These are phyloP conservation scores for Tipula vernalis DNA, from an alignment of 2,888 invertebrate genomes.

Conservation along the genomic window DNA sequence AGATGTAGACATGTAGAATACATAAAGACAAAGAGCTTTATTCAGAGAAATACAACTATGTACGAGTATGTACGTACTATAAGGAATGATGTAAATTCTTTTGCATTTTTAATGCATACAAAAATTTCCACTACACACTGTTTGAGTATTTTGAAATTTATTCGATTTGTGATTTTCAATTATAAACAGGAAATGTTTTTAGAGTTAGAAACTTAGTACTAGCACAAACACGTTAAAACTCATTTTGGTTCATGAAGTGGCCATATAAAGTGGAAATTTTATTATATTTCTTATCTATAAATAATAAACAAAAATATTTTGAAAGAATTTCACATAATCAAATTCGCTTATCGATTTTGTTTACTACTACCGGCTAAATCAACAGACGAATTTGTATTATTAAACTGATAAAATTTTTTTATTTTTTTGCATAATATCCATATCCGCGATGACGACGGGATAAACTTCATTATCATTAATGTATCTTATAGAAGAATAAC, in stretches of 20 bases:
- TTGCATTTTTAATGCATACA: not conserved
- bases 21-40: not conserved
- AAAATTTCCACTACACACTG: not conserved
- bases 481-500: not conserved
- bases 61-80: too few species aligned
- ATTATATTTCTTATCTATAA: too few species aligned
- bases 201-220: not conserved
- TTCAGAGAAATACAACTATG: not conserved
- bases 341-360: not conserved
- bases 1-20: not conserved
- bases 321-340: not conserved
- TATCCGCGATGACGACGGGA: not conserved
- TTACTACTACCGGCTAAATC: not conserved
- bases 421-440: not conserved
- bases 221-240: not conserved
- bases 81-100: not conserved
- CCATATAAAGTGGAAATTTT: too few species aligned
- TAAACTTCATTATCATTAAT: not conserved
- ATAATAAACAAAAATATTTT: too few species aligned
- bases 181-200: not conserved
- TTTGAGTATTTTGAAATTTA: not conserved
- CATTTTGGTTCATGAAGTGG: too few species aligned
- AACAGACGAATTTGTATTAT: not conserved
- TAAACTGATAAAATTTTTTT: not conserved
- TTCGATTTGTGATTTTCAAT: not conserved